A percentile compares a stretch with the other conserved stretches of the same genome.
phyloP scores from a whole-genome alignment of 1,140 invertebrate species.

The Philopotamus ludificatus region DNA sequence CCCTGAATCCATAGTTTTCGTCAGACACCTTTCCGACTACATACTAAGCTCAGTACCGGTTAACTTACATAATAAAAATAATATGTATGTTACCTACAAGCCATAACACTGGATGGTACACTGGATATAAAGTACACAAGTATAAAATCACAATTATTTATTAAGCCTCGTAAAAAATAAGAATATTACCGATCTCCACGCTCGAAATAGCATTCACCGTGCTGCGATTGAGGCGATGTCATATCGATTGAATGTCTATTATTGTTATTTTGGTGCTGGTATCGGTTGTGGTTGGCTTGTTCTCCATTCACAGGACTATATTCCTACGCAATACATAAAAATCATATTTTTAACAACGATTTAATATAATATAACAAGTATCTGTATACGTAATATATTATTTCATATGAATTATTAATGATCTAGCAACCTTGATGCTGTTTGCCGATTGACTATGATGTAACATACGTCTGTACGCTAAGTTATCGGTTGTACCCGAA shows the following conservation, averaged over 20 bases:
- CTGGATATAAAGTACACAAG: too few relatives aligned
- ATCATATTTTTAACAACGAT: neutral
- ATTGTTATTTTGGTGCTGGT: slow-evolving; percentile 43
- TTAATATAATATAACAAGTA: too few relatives aligned
- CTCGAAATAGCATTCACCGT: slow-evolving; percentile 45
- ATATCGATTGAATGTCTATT: slow-evolving; percentile 34
- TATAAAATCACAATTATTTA: too few relatives aligned
- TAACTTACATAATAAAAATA: too few relatives aligned
- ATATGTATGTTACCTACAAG: too few relatives aligned
- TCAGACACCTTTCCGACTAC: too few relatives aligned
- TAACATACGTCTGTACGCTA: slow-evolving; percentile 41
- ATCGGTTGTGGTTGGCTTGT: slow-evolving; percentile 34
- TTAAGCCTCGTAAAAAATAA: slow-evolving; percentile 6
- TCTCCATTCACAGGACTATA: slow-evolving; percentile 28
- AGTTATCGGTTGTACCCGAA: slow-evolving; percentile 4
- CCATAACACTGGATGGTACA: too few relatives aligned
- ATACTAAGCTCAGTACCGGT: too few relatives aligned
- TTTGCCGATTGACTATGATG: slow-evolving; percentile 52
- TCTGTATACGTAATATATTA: too few relatives aligned
- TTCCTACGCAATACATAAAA: slow-evolving; percentile 17
- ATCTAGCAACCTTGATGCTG: slow-evolving; percentile 49
- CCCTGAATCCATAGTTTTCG: too few relatives aligned
- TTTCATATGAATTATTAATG: too few relatives aligned
- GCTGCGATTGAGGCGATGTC: slow-evolving; percentile 32
- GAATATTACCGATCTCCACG: slow-evolving; percentile 44